phyloP scores from a whole-genome alignment of 2,888 invertebrate species.

The Mythimna loreyi region DNA sequence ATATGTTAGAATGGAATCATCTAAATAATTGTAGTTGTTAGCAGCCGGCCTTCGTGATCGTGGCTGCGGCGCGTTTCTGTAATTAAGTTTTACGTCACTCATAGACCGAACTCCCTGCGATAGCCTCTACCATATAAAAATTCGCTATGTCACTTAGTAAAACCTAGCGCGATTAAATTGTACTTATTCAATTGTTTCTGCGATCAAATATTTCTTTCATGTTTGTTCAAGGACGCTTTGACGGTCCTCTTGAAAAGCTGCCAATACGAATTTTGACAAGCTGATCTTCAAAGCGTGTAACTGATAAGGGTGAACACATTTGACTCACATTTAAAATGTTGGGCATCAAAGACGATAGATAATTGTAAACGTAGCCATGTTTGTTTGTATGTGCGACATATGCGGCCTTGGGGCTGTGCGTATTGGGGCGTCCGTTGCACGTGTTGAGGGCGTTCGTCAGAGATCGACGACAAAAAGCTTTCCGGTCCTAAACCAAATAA shows the following conservation, averaged over 20 bases:
- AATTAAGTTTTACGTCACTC: constrained; percentile 90
- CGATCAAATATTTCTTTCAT: constrained; percentile 31
- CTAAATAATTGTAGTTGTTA: constrained; percentile 87
- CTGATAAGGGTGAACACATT: constrained; percentile 27
- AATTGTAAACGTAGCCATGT: constrained; percentile 59
- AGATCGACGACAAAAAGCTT: constrained; percentile 70
- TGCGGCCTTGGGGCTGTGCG: constrained; percentile 75
- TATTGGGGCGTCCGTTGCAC: constrained; percentile 76
- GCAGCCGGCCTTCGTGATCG: constrained; percentile 84
- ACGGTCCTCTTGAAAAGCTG: constrained; percentile 20
- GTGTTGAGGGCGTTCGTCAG: constrained; percentile 70
- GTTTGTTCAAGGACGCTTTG: constrained; percentile 9
- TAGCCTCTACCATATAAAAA: constrained; percentile 85
- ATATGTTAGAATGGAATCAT: constrained; percentile 80
- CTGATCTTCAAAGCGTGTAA: not conserved
- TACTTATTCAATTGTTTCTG: constrained; percentile 52
- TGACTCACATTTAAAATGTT: constrained; percentile 19
- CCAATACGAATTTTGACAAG: constrained; percentile 14
- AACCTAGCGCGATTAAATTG: constrained; percentile 65
- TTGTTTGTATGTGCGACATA: constrained; percentile 75
- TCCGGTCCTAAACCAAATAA: constrained; percentile 66
- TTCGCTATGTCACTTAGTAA: constrained; percentile 83
- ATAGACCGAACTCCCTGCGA: constrained; percentile 85
- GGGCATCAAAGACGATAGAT: constrained; percentile 47
- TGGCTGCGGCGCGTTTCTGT: constrained; percentile 85